phyloP scores from a whole-genome alignment of 2,888 invertebrate genomes.

The Drosophila birchii region DNA sequence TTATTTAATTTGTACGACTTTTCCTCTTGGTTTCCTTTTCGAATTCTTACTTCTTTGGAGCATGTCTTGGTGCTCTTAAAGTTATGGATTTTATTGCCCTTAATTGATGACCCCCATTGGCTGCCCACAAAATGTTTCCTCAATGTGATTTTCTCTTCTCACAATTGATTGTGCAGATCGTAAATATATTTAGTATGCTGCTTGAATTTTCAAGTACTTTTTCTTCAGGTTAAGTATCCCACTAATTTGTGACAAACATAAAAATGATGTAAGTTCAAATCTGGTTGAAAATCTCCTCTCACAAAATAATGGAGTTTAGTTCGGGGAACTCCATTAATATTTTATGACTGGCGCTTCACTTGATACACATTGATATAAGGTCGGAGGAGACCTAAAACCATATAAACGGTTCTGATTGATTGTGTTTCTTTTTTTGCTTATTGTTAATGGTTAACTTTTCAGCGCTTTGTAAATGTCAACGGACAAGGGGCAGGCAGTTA shows the following conservation, averaged over 20 bases:
- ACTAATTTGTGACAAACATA: conserved; percentile 38
- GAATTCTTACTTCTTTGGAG: neutral
- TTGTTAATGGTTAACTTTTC: conserved; percentile 39
- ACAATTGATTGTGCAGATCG: conserved; percentile 32
- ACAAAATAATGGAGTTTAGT: neutral
- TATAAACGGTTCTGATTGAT: conserved; percentile 39
- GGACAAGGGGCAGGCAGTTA: neutral
- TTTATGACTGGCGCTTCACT: conserved; percentile 14
- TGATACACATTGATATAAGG: conserved; percentile 18
- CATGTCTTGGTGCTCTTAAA: conserved; percentile 3
- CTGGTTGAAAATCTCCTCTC: neutral
- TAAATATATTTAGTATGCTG: conserved; percentile 31
- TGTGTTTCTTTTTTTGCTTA: conserved; percentile 16
- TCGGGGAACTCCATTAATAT: conserved; percentile 24
- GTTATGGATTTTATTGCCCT: conserved; percentile 32
- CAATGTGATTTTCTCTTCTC: conserved; percentile 13
- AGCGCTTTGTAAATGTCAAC: conserved; percentile 35
- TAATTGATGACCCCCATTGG: conserved; percentile 30
- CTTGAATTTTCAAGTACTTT: conserved; percentile 27
- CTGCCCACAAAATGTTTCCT: conserved; percentile 28
- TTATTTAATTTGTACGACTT: conserved; percentile 51
- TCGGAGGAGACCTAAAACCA: conserved; percentile 13
- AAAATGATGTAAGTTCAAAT: conserved; percentile 24
- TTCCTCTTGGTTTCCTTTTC: neutral
- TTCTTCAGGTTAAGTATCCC: conserved; percentile 20